Base-by-base conservation (phyloP, 2,888 invertebrate species). In the Chydorus sphaericus region DNA sequence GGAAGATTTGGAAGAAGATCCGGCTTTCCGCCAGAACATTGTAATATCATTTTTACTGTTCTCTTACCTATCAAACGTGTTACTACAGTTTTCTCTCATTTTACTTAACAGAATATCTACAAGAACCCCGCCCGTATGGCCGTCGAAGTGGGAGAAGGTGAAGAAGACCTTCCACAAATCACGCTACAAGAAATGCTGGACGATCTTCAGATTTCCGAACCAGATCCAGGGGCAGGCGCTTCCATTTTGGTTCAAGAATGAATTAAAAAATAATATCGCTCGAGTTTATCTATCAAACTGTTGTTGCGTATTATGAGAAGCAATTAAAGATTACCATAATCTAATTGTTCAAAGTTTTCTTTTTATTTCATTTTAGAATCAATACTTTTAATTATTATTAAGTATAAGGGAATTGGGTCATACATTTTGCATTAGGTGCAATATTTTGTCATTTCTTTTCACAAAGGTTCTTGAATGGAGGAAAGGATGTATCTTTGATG, bases 1-100 rank as follows among this genome's bases (percentile, higher is more conserved):
- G 71, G 92, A 97, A 64, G 98, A 98, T 67, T 73, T 98, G 61
- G 98, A 98, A 70, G 97, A 98, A 70, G 94, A 98, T 71, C 82
- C 83, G 4, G 79, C 81, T 14, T 77, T 89, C 66, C 78, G 98
- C 56, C 86, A 90, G 67, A 85, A 92, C 67, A 80, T 98, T 52
- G 52, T 52, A 36, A 3, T 20, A 20, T 30, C 7, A 7, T 18
- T 31, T 18, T 30, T 18, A 16, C 11, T n/a, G 23, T 6, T 18
- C 16, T 44, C 44, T 44, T 29, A 18, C 5, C 20, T 50, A 5
- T 7, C 14, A 5, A 29, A 33, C 36, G 10, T 33, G 30, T 29
- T 8, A 8, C 14, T 50, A 30, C 16, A n/a, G 7, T 44, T 4
- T 44, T 44, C 28, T 26, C 5, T 28, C 18, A 18, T 11, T 44